phyloP scores from a whole-genome alignment of 1,140 invertebrate species.

The Zaprionus tsacasi region DNA sequence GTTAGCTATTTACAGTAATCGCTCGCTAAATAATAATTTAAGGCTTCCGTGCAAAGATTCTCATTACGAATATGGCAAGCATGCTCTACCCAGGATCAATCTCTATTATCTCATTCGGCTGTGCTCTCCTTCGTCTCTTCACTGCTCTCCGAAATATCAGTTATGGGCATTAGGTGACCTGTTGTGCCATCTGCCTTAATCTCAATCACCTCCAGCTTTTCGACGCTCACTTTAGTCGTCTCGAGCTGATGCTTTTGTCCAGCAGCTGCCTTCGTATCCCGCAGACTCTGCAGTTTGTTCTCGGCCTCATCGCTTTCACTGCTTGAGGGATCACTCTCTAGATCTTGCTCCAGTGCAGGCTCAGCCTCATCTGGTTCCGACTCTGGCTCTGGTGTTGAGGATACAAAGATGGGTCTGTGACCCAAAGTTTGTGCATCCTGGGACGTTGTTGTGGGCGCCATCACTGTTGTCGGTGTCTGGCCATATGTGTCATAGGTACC shows the following conservation, averaged over 20 bases:
- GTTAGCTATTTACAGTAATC: conserved; percentile 75
- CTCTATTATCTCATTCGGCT: conserved; percentile 14
- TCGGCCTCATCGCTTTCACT: conserved; percentile 47
- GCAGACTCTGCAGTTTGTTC: conserved; percentile 61
- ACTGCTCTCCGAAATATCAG: conserved; percentile 36
- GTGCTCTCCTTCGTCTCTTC: conserved; percentile 28
- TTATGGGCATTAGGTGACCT: conserved; percentile 74
- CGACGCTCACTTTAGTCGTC: conserved; percentile 73
- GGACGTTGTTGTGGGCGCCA: conserved; percentile 40
- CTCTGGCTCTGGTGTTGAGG: conserved; percentile 64
- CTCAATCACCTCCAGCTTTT: conserved; percentile 83
- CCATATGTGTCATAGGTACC: conserved; percentile 67
- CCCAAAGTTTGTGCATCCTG: conserved; percentile 51
- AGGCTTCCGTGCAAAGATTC: conserved; percentile 46
- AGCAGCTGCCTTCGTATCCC: conserved; percentile 55
- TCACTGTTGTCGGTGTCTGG: conserved; percentile 63
- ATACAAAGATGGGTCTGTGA: conserved; percentile 65
- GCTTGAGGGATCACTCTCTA: conserved; percentile 29
- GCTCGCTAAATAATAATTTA: conserved; percentile 78
- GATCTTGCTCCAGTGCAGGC: conserved; percentile 36
- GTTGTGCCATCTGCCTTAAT: conserved; percentile 79
- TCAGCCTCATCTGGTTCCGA: conserved; percentile 34
- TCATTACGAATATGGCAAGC: conserved; percentile 82
- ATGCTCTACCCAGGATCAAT: conserved; percentile 30
- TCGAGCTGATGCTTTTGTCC: conserved; percentile 42